Evolutionary conservation across 2,797 vertebrate genomes (phyloP).

Genomic region (Sciurus carolinensis): DNA sequence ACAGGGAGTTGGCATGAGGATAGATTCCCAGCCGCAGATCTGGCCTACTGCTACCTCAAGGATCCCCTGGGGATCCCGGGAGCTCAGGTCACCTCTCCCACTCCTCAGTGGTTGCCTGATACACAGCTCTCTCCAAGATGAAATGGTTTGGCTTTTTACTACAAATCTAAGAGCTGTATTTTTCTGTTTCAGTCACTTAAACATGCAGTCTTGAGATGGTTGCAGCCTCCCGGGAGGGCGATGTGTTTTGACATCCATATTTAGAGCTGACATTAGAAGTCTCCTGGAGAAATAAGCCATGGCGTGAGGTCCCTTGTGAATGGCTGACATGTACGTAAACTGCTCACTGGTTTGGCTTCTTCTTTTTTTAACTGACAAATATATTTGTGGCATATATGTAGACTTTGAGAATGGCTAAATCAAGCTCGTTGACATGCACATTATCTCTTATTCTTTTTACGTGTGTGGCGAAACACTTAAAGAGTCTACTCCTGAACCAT

Average conservation of each 20-base stretch:
- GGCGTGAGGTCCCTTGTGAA: background rate
- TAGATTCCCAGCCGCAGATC: background rate
- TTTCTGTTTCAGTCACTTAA: conserved; percentile 63
- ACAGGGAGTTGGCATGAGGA: background rate
- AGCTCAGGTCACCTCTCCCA: accelerated
- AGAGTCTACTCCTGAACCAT: background rate
- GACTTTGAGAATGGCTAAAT: background rate
- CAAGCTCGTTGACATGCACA: background rate
- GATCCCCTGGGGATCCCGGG: accelerated
- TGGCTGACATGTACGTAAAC: background rate
- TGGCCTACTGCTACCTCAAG: background rate
- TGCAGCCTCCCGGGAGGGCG: background rate
- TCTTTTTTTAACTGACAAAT: background rate
- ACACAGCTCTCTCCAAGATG: background rate
- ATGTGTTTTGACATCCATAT: conserved; percentile 58
- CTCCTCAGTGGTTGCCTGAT: background rate
- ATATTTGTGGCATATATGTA: background rate
- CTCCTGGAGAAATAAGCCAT: conserved; percentile 8
- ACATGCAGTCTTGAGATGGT: background rate
- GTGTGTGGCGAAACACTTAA: background rate
- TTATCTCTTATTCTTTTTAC: background rate
- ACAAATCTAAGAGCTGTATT: background rate
- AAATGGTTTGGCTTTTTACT: background rate
- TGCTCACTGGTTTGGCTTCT: background rate
- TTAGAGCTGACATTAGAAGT: conserved; percentile 49